Evolutionary conservation across 2,113 vertebrate species (phyloP).

Genomic region (Scopus umbretta): DNA sequence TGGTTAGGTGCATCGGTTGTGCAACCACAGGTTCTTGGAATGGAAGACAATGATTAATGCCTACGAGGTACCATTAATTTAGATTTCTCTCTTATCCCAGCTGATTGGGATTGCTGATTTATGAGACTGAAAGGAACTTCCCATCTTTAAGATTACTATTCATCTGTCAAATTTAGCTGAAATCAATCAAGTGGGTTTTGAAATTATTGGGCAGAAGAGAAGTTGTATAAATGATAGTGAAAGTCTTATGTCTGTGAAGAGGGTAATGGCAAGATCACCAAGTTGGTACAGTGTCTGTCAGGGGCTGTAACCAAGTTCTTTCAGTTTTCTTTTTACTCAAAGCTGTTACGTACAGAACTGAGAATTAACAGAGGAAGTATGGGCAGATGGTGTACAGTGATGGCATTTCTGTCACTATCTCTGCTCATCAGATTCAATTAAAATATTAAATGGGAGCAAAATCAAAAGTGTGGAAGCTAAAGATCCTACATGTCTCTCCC

Average conservation of each 20-base stretch:
- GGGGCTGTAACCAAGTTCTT: background rate
- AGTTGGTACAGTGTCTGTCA: background rate
- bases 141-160: background rate
- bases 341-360: background rate
- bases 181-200: background rate
- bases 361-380: background rate
- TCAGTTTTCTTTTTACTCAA: background rate
- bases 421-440: background rate
- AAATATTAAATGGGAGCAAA: background rate
- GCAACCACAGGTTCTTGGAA: background rate
- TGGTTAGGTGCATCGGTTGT: rapidly evolving
- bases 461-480: background rate
- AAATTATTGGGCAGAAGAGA: background rate
- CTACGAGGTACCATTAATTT: background rate
- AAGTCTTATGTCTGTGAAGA: background rate
- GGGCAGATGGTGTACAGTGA: background rate
- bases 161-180: background rate
- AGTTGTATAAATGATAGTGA: background rate
- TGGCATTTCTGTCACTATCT: background rate
- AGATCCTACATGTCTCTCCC: background rate
- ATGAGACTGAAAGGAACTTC: background rate
- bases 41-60: background rate
- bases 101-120: background rate
- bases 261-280: background rate
- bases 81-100: background rate